Conservation (phyloP, 30 jellyfish, hydroid and myxozoan genomes). For the Chrysaora quinquecirrha region DNA sequence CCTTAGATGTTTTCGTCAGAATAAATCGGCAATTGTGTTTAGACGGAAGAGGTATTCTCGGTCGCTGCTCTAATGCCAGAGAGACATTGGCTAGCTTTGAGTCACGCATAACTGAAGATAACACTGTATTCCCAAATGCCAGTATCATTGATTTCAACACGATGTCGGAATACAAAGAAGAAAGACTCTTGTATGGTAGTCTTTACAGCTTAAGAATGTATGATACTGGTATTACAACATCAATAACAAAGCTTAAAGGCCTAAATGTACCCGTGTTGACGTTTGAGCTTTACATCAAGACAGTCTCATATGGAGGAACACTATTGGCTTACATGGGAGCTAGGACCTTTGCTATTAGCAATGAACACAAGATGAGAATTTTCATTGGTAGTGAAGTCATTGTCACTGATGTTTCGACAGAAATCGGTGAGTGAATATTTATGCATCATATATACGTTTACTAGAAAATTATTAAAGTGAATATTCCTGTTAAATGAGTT, state of each 20-base stretch:
- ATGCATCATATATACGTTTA: neutral
- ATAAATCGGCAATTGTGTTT: constrained; percentile 20
- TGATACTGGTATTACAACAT: constrained; percentile 51
- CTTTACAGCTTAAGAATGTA: constrained; percentile 30
- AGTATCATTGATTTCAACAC: constrained; percentile 19
- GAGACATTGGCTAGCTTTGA: constrained; percentile 13
- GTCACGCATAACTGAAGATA: neutral
- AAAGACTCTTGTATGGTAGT: constrained; percentile 4
- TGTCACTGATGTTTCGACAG: constrained; percentile 30
- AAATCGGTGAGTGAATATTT: constrained; percentile 36
- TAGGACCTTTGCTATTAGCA: constrained; percentile 42
- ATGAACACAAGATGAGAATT: constrained; percentile 41
- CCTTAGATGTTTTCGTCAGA: constrained; percentile 18
- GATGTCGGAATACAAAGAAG: neutral
- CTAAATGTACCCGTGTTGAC: constrained; percentile 26
- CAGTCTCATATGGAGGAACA: constrained; percentile 54
- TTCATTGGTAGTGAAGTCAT: constrained; percentile 42
- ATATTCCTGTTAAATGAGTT: too few relatives aligned
- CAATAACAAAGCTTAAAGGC: neutral
- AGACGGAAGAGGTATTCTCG: constrained; percentile 30
- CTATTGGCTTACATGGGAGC: constrained; percentile 31
- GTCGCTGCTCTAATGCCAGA: constrained; percentile 42
- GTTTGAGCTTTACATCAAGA: constrained; percentile 17
- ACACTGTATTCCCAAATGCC: constrained; percentile 13
- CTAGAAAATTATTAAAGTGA: neutral